Conservation (phyloP, 2,888 invertebrate genomes). For the Tipula confusa region DNA sequence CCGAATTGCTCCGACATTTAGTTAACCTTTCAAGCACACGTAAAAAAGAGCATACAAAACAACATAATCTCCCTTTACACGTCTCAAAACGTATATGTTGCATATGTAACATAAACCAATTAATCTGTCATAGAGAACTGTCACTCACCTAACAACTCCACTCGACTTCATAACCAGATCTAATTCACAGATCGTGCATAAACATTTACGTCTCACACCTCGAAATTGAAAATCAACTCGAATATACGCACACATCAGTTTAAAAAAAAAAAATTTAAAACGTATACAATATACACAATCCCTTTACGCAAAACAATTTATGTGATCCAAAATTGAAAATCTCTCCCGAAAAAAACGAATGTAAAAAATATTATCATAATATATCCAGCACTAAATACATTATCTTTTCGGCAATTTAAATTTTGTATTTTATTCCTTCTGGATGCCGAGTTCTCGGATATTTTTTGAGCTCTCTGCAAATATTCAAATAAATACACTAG, state of each 20-base stretch:
- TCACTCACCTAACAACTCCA: too few species aligned
- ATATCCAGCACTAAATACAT: background rate
- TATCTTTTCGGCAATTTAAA: background rate
- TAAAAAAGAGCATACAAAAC: too few species aligned
- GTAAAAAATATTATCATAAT: constrained; percentile 16
- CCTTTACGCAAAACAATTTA: background rate
- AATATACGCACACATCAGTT: background rate
- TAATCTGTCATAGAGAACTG: too few species aligned
- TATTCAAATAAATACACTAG: too few species aligned
- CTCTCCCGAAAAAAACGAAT: background rate
- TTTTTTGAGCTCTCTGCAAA: background rate
- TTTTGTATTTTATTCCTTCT: background rate
- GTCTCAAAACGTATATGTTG: too few species aligned
- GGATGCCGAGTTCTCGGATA: background rate
- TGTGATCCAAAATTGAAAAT: background rate
- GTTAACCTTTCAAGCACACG: too few species aligned
- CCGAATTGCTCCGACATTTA: too few species aligned
- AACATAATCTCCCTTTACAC: too few species aligned
- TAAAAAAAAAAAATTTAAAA: background rate
- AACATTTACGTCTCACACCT: background rate
- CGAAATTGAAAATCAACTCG: background rate
- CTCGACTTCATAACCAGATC: too few species aligned
- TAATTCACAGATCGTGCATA: background rate
- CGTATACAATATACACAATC: background rate
- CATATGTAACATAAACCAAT: too few species aligned